Conservation (phyloP, 2,797 vertebrate species). For the Hippoglossus hippoglossus region DNA sequence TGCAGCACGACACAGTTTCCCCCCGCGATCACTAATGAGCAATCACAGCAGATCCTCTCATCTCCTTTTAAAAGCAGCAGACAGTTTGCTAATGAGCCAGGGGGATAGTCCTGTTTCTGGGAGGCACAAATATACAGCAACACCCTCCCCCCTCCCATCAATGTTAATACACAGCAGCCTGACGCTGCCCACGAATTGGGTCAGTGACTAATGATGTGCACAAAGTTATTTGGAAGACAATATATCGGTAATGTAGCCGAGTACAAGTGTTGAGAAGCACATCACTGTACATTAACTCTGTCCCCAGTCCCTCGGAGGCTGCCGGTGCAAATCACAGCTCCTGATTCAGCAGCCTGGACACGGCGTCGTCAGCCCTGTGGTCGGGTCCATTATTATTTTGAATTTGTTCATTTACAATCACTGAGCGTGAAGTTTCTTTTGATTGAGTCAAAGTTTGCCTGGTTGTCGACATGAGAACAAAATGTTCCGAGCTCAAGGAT, state of each 20-base stretch:
- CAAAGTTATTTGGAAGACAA: slow-evolving; percentile 1
- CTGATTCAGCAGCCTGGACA: not conserved
- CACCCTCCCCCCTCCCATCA: not conserved
- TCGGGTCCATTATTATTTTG: no score
- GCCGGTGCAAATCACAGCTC: not conserved
- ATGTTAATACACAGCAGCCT: slow-evolving; percentile 7
- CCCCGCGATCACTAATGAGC: slow-evolving; percentile 51
- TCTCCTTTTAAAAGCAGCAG: slow-evolving; percentile 50
- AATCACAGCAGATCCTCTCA: slow-evolving; percentile 54
- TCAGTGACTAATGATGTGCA: slow-evolving; percentile 7
- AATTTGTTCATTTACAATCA: no score
- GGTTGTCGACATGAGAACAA: no score
- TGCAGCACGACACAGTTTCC: slow-evolving; percentile 28
- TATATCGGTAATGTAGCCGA: not conserved
- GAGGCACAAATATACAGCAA: slow-evolving; percentile 24
- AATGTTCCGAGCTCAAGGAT: no score
- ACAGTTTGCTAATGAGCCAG: slow-evolving; percentile 47
- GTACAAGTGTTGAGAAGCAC: not conserved
- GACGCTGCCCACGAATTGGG: not conserved
- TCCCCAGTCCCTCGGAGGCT: not conserved
- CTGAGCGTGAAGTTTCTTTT: no score
- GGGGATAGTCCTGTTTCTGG: slow-evolving; percentile 13
- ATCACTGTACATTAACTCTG: not conserved
- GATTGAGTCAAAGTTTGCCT: no score
- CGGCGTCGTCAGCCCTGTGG: no score